Conservation (phyloP, 2,113 vertebrate species). For the Hippoglossus stenolepis region DNA sequence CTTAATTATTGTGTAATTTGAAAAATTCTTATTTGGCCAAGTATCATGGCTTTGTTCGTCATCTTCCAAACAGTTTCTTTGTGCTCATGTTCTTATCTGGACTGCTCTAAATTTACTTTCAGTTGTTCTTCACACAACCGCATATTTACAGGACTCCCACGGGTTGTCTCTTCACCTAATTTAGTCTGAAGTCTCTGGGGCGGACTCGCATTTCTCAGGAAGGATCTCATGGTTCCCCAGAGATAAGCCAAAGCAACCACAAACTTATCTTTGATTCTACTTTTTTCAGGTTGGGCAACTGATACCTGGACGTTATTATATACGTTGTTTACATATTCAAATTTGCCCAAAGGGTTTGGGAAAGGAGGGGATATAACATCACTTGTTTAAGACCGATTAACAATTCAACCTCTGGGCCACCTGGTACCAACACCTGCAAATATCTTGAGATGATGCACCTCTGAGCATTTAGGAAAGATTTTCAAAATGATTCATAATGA, state of each 20-base stretch:
- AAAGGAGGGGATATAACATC: neutral
- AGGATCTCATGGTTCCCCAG: constrained; percentile 55
- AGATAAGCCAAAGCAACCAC: constrained; percentile 54
- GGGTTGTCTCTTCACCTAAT: constrained; percentile 67
- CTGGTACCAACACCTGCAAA: neutral
- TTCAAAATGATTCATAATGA: neutral
- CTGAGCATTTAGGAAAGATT: neutral
- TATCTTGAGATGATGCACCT: neutral
- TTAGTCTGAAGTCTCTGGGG: constrained; percentile 64
- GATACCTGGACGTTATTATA: constrained; percentile 16
- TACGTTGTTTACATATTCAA: constrained; percentile 4
- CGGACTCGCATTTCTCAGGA: constrained; percentile 57
- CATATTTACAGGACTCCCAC: constrained; percentile 67
- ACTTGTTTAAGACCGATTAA: constrained; percentile 11
- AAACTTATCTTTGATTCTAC: constrained; percentile 54
- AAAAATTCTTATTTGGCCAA: neutral
- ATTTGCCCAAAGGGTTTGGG: neutral
- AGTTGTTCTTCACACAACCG: constrained; percentile 63
- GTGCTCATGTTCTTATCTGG: constrained; percentile 50
- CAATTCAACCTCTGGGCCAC: neutral
- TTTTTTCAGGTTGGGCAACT: constrained; percentile 32
- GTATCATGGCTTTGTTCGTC: neutral
- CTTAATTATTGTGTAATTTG: constrained; percentile 11
- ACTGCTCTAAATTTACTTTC: constrained; percentile 74
- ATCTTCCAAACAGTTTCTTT: constrained; percentile 36